Conservation (phyloP, 2,113 vertebrate genomes). For the Eupsittula cactorum region DNA sequence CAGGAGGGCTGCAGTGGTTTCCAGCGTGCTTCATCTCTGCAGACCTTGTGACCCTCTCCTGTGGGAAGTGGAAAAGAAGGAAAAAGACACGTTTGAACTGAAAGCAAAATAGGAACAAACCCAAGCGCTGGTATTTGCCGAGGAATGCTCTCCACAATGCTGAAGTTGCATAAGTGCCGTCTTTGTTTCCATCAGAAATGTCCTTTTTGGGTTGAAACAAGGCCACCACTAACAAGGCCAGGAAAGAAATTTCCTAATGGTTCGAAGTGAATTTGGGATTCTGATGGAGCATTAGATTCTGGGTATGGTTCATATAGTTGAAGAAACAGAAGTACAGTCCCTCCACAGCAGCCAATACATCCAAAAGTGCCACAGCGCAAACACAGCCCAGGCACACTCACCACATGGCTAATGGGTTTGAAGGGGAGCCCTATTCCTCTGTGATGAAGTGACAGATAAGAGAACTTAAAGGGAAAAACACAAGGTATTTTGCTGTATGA, state of each 20-base stretch:
- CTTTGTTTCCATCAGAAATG: constrained; percentile 61
- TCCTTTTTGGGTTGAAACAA: constrained; percentile 63
- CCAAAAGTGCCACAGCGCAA: neutral
- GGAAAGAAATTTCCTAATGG: constrained; percentile 57
- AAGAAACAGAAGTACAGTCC: constrained; percentile 49
- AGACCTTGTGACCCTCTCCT: neutral
- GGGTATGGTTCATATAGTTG: constrained; percentile 36
- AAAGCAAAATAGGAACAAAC: neutral
- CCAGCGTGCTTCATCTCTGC: neutral
- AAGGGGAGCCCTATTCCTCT: constrained; percentile 23
- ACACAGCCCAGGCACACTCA: neutral
- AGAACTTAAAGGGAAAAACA: constrained; percentile 1
- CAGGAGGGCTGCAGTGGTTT: constrained; percentile 27
- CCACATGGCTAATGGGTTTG: neutral
- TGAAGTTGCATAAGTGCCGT: constrained; percentile 56
- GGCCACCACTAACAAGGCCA: constrained; percentile 67
- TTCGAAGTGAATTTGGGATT: constrained; percentile 29
- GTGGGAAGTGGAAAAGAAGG: neutral
- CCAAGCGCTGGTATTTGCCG: neutral
- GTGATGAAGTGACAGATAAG: constrained; percentile 44
- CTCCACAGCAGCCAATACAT: neutral
- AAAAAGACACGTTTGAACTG: neutral
- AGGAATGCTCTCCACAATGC: constrained; percentile 68
- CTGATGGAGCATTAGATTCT: constrained; percentile 52
- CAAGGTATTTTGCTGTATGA: constrained; percentile 32